phyloP scores from a whole-genome alignment of 2,797 vertebrate genomes.

The Oreochromis mossambicus region DNA sequence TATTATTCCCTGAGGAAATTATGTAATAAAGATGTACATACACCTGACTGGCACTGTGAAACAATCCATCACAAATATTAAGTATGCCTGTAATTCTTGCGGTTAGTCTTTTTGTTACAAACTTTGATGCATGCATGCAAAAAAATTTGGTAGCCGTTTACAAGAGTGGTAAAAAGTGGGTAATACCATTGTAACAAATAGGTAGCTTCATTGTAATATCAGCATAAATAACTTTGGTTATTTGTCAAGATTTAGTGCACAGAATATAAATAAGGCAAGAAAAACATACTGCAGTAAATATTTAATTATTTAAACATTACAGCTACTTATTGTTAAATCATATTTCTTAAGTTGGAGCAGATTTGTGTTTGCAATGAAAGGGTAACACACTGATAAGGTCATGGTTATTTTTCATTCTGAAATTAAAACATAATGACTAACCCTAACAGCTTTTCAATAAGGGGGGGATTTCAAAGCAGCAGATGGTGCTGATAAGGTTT shows the following conservation, averaged over 20 bases:
- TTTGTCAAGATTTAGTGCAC: not conserved
- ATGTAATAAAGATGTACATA: not conserved
- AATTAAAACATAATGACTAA: not conserved
- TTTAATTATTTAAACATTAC: not conserved
- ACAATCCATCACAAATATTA: not conserved
- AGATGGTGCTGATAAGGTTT: not conserved
- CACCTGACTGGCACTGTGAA: not conserved
- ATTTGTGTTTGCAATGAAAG: not conserved
- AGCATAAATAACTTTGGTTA: not conserved
- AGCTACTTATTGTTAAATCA: not conserved
- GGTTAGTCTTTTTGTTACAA: not conserved
- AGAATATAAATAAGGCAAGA: not conserved
- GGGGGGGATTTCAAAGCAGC: not conserved
- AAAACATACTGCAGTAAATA: not conserved
- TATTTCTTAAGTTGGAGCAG: not conserved
- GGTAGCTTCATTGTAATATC: not conserved
- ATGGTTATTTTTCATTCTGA: not conserved
- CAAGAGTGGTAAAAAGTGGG: not conserved
- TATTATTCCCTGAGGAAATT: not conserved
- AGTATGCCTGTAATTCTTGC: not conserved
- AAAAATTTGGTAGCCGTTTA: not conserved
- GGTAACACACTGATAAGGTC: not conserved
- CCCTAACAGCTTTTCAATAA: not conserved
- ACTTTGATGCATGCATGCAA: not conserved
- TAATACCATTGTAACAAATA: not conserved